These are phyloP conservation scores for Bostrychus sinensis DNA, from an alignment of 2,113 vertebrate genomes.

Conservation along the genomic window DNA sequence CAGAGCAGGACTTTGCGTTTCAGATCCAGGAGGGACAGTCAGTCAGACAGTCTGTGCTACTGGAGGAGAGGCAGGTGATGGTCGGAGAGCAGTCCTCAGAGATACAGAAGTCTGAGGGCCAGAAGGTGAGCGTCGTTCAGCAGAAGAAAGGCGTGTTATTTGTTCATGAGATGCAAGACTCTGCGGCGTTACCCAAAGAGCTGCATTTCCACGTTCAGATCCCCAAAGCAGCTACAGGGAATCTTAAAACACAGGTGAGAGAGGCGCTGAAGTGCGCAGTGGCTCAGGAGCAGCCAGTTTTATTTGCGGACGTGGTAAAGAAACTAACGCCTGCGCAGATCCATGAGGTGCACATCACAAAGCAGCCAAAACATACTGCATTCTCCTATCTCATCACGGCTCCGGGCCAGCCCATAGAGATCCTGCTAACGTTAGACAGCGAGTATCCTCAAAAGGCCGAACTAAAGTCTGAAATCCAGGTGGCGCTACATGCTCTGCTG, in stretches of 20 bases:
- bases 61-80: slow-evolving; percentile 82
- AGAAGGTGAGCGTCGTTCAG: slow-evolving; percentile 39
- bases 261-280: slow-evolving; percentile 81
- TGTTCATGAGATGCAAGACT: slow-evolving; percentile 69
- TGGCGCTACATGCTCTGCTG: slow-evolving; percentile 83
- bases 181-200: slow-evolving; percentile 79
- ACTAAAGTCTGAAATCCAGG: slow-evolving; percentile 81
- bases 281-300: slow-evolving; percentile 75
- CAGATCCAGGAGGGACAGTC: slow-evolving; percentile 82
- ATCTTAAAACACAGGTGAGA: slow-evolving; percentile 80
- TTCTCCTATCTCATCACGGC: slow-evolving; percentile 84
- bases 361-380: slow-evolving; percentile 72
- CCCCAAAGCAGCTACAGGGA: slow-evolving; percentile 71
- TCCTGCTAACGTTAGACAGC: slow-evolving; percentile 81
- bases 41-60: slow-evolving; percentile 78
- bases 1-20: slow-evolving; percentile 80
- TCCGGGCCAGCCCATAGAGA: slow-evolving; percentile 76
- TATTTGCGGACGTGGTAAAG: slow-evolving; percentile 81
- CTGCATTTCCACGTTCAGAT: slow-evolving; percentile 66
- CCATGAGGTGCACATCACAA: slow-evolving; percentile 72
- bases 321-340: slow-evolving; percentile 77
- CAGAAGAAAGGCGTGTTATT: slow-evolving; percentile 67
- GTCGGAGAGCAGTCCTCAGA: slow-evolving; percentile 67
- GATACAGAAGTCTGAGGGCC: slow-evolving; percentile 50
- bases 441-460: slow-evolving; percentile 81